Evolutionary conservation across 1,140 invertebrate genomes (phyloP).

Genomic region (Pachyrhynchus sulphureomaculatus): DNA sequence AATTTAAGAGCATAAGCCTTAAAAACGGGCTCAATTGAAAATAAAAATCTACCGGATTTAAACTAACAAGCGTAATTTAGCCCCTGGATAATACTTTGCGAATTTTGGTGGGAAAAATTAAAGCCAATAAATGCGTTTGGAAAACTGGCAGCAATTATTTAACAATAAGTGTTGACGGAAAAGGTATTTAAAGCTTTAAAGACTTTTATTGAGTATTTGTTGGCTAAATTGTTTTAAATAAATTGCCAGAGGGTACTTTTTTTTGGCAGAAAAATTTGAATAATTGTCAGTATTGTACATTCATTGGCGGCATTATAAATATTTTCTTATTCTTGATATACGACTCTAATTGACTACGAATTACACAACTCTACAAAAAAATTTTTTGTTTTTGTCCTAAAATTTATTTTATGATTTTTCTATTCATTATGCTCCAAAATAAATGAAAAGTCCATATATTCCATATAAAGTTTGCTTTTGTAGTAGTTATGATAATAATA

Average conservation of each 20-base stretch:
- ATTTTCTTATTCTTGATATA: no score
- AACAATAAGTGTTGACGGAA: conserved; percentile 11
- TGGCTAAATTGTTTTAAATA: not conserved
- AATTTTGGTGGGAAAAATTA: conserved; percentile 29
- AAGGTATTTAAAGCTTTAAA: not conserved
- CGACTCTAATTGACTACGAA: no score
- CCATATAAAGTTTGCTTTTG: no score
- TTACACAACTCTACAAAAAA: no score
- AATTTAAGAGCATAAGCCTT: conserved; percentile 29
- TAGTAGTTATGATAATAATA: no score
- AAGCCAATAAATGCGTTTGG: conserved; percentile 25
- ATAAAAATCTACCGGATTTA: conserved; percentile 33
- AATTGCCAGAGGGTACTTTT: not conserved
- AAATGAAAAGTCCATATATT: no score
- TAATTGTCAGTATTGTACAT: no score
- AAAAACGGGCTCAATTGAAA: conserved; percentile 31
- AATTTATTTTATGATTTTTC: no score
- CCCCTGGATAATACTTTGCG: conserved; percentile 22
- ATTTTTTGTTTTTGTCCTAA: no score
- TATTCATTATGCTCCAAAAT: no score
- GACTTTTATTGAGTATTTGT: not conserved
- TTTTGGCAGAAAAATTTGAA: no score
- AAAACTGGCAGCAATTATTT: conserved; percentile 15
- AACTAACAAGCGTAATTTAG: conserved; percentile 33
- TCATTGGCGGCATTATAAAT: no score